Evolutionary conservation across 2,797 vertebrate species (phyloP).

Genomic region (Chiloscyllium punctatum): DNA sequence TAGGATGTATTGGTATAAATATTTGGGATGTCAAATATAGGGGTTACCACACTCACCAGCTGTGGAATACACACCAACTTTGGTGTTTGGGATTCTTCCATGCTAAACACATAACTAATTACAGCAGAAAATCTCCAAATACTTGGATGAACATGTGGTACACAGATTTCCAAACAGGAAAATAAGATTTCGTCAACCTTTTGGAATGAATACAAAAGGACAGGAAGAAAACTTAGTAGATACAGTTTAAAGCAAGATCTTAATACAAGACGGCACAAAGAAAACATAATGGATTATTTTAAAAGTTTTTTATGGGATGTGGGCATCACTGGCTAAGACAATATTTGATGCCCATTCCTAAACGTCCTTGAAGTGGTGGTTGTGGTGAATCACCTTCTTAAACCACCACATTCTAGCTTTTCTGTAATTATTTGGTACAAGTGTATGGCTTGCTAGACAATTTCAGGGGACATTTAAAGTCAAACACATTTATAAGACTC

Average conservation of each 20-base stretch:
- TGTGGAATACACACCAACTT: too few species aligned
- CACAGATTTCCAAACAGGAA: not conserved
- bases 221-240: not conserved
- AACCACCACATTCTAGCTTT: not conserved
- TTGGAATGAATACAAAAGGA: not conserved
- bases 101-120: too few species aligned
- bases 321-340: not conserved
- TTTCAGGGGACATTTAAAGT: not conserved
- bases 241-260: not conserved
- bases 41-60: too few species aligned
- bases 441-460: not conserved
- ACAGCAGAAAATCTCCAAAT: not conserved
- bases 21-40: too few species aligned
- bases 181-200: not conserved
- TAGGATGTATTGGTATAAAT: too few species aligned
- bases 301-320: not conserved
- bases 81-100: too few species aligned
- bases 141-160: not conserved
- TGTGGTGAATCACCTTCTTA: not conserved
- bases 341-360: not conserved
- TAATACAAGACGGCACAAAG: not conserved
- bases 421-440: not conserved
- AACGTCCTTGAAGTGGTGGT: not conserved
- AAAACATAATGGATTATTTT: not conserved
- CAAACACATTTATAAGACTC: not conserved